Evolutionary conservation across 2,888 invertebrate genomes (phyloP).

Genomic region (Nemapogon koenigi): DNA sequence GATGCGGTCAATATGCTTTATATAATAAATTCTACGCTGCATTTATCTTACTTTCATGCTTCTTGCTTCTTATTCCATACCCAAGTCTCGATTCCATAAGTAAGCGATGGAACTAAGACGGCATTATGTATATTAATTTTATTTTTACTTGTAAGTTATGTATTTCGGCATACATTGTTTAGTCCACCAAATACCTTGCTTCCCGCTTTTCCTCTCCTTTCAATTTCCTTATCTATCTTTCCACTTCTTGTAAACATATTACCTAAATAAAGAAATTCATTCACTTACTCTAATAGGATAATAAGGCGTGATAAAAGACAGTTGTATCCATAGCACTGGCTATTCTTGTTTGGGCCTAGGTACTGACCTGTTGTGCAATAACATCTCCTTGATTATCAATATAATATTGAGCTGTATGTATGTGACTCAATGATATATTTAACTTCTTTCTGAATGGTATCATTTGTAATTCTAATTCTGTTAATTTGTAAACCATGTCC

Average conservation of each 20-base stretch:
- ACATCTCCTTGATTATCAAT: slow-evolving; percentile 75
- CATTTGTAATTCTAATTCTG: slow-evolving; percentile 75
- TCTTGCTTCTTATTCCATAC: not conserved
- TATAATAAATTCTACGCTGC: no score
- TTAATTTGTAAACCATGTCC: slow-evolving; percentile 76
- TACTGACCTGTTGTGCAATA: slow-evolving; percentile 70
- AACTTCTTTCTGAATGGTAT: slow-evolving; percentile 74
- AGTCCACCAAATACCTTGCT: no score
- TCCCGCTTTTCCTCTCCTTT: no score
- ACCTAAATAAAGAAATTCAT: no score
- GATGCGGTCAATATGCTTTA: no score
- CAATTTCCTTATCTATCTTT: no score
- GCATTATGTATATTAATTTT: no score
- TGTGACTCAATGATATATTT: slow-evolving; percentile 75
- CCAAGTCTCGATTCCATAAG: no score
- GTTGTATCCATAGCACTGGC: not conserved
- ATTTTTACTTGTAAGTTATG: not conserved
- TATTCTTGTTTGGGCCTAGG: not conserved
- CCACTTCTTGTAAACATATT: no score
- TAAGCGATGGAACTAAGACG: no score
- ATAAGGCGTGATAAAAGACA: not conserved
- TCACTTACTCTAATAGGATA: no score
- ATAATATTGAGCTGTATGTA: slow-evolving; percentile 79
- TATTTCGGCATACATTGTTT: not conserved
- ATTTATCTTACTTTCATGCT: not conserved